phyloP scores from a whole-genome alignment of 2,113 vertebrate species.

The Chelonoidis abingdonii region DNA sequence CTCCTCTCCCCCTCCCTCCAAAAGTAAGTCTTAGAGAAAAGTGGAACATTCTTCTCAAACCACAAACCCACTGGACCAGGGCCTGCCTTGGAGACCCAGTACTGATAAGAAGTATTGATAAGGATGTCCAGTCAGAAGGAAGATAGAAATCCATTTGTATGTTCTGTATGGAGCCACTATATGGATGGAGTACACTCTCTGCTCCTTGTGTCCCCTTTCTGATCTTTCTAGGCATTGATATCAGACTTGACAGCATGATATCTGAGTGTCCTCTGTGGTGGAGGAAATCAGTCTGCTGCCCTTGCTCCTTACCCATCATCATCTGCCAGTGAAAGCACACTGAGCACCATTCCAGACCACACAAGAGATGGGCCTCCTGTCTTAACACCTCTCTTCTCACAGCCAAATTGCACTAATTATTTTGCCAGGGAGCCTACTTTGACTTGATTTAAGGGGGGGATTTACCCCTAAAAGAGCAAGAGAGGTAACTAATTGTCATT shows the following conservation, averaged over 20 bases:
- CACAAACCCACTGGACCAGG: not conserved
- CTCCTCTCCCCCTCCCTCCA: not conserved
- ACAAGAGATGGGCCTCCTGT: not conserved
- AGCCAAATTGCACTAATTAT: not conserved
- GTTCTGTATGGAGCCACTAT: not conserved
- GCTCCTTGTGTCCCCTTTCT: not conserved
- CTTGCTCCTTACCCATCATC: not conserved
- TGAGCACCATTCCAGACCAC: not conserved
- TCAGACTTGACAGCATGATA: not conserved
- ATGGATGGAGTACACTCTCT: not conserved
- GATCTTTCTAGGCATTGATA: not conserved
- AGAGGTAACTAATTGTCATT: not conserved
- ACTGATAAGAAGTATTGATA: not conserved
- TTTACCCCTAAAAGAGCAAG: not conserved
- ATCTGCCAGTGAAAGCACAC: not conserved
- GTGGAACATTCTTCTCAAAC: not conserved
- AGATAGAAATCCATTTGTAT: not conserved
- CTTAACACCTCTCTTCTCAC: not conserved
- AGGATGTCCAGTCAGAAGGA: not conserved
- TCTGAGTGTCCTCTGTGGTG: not conserved
- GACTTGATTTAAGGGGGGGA: not conserved
- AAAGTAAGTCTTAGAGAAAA: not conserved
- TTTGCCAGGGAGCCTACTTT: rapidly evolving
- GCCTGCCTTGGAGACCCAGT: not conserved
- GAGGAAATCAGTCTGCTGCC: not conserved